Evolutionary conservation across 2,888 invertebrate species (phyloP).

Genomic region (Xestoiulus laeticollis): DNA sequence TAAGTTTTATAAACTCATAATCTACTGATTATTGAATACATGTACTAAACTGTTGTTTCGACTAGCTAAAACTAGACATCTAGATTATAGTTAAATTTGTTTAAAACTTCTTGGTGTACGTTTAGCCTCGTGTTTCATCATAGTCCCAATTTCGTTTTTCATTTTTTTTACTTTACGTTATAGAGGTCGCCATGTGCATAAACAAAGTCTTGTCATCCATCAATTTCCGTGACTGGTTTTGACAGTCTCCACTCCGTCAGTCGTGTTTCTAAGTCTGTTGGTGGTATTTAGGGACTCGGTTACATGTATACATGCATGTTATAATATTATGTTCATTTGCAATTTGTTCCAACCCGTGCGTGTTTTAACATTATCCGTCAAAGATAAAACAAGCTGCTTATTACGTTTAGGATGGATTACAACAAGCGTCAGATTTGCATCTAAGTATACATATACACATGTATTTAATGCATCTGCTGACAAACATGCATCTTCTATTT

Average conservation of each 20-base stretch:
- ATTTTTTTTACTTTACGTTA: background rate
- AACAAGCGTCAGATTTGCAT: slow-evolving; percentile 9
- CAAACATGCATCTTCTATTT: background rate
- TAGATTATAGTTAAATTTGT: no score
- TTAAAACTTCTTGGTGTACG: background rate
- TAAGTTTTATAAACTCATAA: no score
- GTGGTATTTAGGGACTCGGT: slow-evolving; percentile 8
- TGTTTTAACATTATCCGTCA: slow-evolving; percentile 1
- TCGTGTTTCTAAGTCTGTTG: slow-evolving; percentile 21
- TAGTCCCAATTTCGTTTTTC: background rate
- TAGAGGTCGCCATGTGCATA: slow-evolving; percentile 44
- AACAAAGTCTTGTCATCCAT: slow-evolving; percentile 35
- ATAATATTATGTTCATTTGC: background rate
- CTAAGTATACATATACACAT: background rate
- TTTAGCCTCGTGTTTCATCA: background rate
- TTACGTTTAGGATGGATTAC: background rate
- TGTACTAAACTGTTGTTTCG: no score
- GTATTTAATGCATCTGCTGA: slow-evolving; percentile 1
- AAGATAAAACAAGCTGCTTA: background rate
- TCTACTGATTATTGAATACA: no score
- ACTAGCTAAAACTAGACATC: no score
- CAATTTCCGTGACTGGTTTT: slow-evolving; percentile 19
- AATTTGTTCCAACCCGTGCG: background rate
- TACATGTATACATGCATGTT: background rate
- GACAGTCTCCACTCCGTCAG: slow-evolving; percentile 1